Conservation (phyloP, 2,888 invertebrate genomes). For the Oxycera nigricornis region DNA sequence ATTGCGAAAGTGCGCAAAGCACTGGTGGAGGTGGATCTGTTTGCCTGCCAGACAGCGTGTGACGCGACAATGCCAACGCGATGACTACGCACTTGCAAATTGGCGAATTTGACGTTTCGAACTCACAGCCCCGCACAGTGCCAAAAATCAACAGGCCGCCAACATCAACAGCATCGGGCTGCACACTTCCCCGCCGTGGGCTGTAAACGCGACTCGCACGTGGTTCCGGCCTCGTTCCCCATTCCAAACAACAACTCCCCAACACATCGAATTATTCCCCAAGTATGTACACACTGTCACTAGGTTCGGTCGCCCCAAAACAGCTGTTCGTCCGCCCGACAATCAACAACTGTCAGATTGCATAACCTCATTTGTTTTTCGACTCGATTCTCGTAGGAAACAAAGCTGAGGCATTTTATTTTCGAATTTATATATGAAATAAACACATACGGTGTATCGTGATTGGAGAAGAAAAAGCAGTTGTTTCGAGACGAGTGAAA, state of each 20-base stretch:
- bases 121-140: background rate
- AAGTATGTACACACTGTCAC: background rate
- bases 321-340: background rate
- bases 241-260: background rate
- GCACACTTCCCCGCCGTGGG: background rate
- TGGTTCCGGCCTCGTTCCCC: conserved; percentile 18
- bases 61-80: no score
- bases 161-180: background rate
- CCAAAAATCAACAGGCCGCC: background rate
- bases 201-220: background rate
- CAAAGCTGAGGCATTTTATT: background rate
- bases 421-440: background rate
- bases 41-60: background rate
- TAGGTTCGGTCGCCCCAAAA: background rate
- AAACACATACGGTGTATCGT: background rate
- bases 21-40: background rate
- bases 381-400: background rate
- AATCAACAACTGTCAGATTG: background rate
- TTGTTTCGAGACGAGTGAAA: background rate
- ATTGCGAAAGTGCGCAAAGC: no score
- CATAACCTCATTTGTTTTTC: conserved; percentile 35
- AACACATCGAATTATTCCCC: background rate
- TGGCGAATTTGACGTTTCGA: background rate
- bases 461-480: background rate
- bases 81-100: background rate